A percentile compares a stretch with the other conserved stretches of the same genome.
Evolutionary conservation across 2,888 invertebrate genomes (phyloP).

Genomic region (Parascotia fuliginaria): DNA sequence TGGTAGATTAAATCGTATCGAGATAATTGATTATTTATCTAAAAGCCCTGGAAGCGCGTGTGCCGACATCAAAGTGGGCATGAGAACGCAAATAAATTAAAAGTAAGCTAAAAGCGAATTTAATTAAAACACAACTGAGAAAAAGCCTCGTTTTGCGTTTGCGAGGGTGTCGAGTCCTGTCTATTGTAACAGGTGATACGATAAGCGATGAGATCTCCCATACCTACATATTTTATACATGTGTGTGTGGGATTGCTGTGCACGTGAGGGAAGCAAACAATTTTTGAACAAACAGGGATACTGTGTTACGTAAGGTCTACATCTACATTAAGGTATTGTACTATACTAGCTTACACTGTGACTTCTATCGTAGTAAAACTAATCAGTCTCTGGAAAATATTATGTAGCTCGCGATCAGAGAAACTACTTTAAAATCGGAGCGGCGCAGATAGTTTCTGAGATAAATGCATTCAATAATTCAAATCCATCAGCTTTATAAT

Average conservation of each 20-base stretch:
- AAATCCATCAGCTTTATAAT: no score
- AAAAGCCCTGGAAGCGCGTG: conserved; percentile 62
- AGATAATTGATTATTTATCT: conserved; percentile 81
- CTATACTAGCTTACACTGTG: no score
- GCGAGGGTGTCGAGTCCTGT: conserved; percentile 40
- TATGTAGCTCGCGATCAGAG: no score
- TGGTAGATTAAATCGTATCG: conserved; percentile 66
- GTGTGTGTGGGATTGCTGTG: conserved; percentile 39
- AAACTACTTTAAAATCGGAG: no score
- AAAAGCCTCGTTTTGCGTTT: conserved; percentile 54
- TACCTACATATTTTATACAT: conserved; percentile 19
- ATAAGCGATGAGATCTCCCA: conserved; percentile 7
- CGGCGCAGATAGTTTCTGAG: no score
- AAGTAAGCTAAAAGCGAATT: conserved; percentile 75
- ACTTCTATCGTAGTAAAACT: no score
- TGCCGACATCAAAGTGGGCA: conserved; percentile 73
- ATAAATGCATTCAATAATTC: no score
- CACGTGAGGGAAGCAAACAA: conserved; percentile 24
- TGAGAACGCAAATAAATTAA: conserved; percentile 79
- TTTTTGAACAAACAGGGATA: conserved; percentile 22
- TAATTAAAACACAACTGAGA: conserved; percentile 73
- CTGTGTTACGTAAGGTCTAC: background rate
- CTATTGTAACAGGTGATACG: conserved; percentile 38
- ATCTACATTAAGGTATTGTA: no score
- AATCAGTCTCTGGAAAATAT: no score